Evolutionary conservation across 2,888 invertebrate species (phyloP).

Genomic region (Himalopsyche tibetana): DNA sequence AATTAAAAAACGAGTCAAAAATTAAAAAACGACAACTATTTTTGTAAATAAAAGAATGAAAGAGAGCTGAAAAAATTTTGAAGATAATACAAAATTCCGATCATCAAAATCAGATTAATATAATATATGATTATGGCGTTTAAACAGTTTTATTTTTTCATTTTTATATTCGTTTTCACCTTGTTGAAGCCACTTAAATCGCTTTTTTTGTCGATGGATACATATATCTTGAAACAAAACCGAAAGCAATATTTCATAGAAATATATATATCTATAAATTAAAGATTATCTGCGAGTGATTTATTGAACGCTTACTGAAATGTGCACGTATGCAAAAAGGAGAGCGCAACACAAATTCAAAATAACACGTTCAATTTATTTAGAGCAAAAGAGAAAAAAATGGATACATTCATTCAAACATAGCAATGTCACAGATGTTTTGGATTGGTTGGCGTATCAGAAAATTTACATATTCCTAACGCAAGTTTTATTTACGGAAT

Average conservation of each 20-base stretch:
- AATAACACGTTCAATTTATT: neutral
- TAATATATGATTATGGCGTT: too few species aligned
- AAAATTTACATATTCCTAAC: neutral
- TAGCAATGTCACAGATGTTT: neutral
- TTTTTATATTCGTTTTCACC: too few species aligned
- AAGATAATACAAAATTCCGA: too few species aligned
- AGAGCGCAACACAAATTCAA: neutral
- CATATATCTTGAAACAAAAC: neutral
- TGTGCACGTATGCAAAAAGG: neutral
- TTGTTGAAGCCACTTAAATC: too few species aligned
- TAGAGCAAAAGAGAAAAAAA: conserved; percentile 2
- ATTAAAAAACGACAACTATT: too few species aligned
- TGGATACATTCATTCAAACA: neutral
- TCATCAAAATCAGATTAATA: too few species aligned
- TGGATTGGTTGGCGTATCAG: conserved; percentile 1
- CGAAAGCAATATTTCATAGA: neutral
- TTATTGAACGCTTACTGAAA: neutral
- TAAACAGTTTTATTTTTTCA: too few species aligned
- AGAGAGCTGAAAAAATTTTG: too few species aligned
- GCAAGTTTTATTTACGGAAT: neutral
- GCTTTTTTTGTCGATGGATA: neutral
- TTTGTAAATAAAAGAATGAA: too few species aligned
- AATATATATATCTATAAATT: neutral
- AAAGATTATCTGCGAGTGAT: neutral
- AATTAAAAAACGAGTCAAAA: too few species aligned